Percentiles rank a stretch among this genome's conserved stretches.
Conservation (phyloP, 2,113 vertebrate genomes). For the Ciconia stormi region DNA sequence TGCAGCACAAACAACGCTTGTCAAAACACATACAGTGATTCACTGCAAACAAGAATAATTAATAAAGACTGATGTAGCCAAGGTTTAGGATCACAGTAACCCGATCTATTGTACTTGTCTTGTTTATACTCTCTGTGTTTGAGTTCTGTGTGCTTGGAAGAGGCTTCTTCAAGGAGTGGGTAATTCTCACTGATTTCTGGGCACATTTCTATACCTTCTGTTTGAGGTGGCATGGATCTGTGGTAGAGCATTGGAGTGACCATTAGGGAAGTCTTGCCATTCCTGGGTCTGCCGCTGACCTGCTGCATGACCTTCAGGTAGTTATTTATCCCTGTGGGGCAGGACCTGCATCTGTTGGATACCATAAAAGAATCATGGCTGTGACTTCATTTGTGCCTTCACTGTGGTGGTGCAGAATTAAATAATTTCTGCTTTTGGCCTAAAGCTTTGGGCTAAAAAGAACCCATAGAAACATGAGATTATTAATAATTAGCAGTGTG, state of each 20-base stretch:
- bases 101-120: not conserved
- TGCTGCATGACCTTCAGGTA: not conserved
- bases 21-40: not conserved
- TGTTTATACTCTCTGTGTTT: not conserved
- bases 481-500: slow-evolving; percentile 23
- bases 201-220: not conserved
- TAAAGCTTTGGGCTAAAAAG: not conserved
- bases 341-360: not conserved
- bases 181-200: not conserved
- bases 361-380: not conserved
- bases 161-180: not conserved
- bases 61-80: not conserved
- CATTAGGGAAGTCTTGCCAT: not conserved
- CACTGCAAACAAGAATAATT: not conserved
- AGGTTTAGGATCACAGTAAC: not conserved
- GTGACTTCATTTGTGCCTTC: not conserved
- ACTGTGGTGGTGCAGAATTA: not conserved
- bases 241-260: not conserved
- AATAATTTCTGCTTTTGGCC: not conserved
- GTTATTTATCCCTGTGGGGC: not conserved
- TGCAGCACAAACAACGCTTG: not conserved
- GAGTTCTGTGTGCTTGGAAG: not conserved
- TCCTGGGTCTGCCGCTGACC: not conserved
- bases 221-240: not conserved
- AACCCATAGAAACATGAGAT: not conserved